Evolutionary conservation across 2,888 invertebrate genomes (phyloP), one percentile per base, ranked within the genome.

Genomic region (Lasioglossum lativentre): DNA sequence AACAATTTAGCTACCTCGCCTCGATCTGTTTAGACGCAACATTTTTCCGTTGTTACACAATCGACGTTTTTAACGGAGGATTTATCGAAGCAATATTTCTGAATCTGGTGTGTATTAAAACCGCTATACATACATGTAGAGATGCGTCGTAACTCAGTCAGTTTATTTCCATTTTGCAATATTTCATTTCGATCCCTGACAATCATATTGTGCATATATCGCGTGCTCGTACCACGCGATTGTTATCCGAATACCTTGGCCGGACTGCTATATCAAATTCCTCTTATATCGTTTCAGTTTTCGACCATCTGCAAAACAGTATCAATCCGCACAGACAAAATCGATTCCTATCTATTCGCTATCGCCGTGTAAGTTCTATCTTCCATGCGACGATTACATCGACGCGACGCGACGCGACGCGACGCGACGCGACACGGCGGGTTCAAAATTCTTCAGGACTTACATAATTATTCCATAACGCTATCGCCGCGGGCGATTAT

Each of bases 391-490:
- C 63, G 19, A 63, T 30, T 19, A n/a, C n/a, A n/a, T n/a, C n/a
- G n/a, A n/a, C n/a, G n/a, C n/a, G n/a, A n/a, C n/a, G n/a, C n/a
- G n/a, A n/a, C n/a, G n/a, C n/a, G n/a, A n/a, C n/a, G n/a, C n/a
- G n/a, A n/a, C n/a, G n/a, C n/a, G n/a, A n/a, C n/a, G n/a, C n/a
- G n/a, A n/a, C 14, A 16, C 27, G 3, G 5, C 16, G 4, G 30
- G 0, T 16, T 63, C 30, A 2, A 63, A 63, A 30, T 63, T 63
- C 63, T 63, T 63, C 63, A 2, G 12, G 3, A 19, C 34, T 38
- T 68, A 68, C 34, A 68, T 38, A 23, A 38, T 38, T 68, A 68
- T 38, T 38, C 68, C 68, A 38, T 68, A 68, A 68, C 68, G 66
- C 34, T 66, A 23, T 34, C 34, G 16, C 34, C 34, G 34, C 23